Evolutionary conservation across 2,888 invertebrate genomes (phyloP), one percentile per base, ranked within the genome.

Genomic region (Oscheius sp.): DNA sequence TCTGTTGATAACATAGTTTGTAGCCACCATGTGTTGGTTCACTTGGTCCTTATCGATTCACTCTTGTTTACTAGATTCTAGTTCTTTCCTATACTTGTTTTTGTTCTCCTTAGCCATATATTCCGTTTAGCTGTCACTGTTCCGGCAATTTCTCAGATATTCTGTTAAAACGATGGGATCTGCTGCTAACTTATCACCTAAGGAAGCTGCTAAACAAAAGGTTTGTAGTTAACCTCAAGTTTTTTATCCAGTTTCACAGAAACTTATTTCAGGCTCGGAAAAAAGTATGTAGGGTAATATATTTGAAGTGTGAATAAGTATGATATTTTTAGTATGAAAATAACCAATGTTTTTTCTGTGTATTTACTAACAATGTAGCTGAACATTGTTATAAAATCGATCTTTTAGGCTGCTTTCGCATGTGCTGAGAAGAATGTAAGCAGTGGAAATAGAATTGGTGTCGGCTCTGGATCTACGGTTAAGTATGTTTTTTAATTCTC

Each of bases 401-500:
- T 3, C n/a, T 28, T 67, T 49, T 6, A 67, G 54, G 76, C 76
- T 3, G 76, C 77, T 12, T 68, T 36, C 12, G 67, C 75, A 0
- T 80, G 78, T 36, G 79, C 71, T 2, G 74, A 78, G 41, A 80
- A 75, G 44, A 69, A 80, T 50, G 67, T 83, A 6, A 49, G 47
- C 9, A 72, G 61, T 49, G 84, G 84, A 2, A 73, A 73, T 68
- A 73, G 73, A 22, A 49, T 85, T 26, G 85, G 85, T 8, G 83
- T 85, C 20, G 85, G 85, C 20, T 82, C 82, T 17, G 85, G 85
- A 36, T 80, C 82, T 33, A 85, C 85, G 4, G 82, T 83, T 26
- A 83, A 78, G 67, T 83, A 80, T 45, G 61, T 80, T 9, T 41
- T 6, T 36, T 36, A 36, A 36, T 14, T 14, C 14, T 36, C 36